Evolutionary conservation across 2,888 invertebrate genomes (phyloP).

Genomic region (Clunio marinus): DNA sequence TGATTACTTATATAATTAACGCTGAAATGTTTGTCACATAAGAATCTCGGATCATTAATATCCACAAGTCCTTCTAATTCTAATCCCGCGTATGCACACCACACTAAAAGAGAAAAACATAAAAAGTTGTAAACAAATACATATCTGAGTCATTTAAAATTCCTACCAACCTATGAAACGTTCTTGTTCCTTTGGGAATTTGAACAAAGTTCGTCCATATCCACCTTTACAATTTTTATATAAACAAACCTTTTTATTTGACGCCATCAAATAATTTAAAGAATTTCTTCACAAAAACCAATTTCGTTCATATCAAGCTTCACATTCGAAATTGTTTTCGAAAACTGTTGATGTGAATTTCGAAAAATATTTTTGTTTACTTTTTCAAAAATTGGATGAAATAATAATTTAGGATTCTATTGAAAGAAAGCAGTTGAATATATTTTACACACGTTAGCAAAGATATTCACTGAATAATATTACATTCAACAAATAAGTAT

Average conservation of each 20-base stretch:
- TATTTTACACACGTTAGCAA: not conserved
- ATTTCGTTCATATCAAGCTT: not conserved
- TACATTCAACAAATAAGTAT: not conserved
- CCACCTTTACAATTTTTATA: conserved; percentile 19
- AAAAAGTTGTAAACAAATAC: not conserved
- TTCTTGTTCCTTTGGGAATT: conserved; percentile 8
- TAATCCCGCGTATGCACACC: not conserved
- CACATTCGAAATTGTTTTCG: not conserved
- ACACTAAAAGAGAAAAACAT: not conserved
- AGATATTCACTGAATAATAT: not conserved
- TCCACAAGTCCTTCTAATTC: not conserved
- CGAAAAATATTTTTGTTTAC: not conserved
- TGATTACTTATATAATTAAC: conserved; percentile 13
- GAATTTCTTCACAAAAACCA: not conserved
- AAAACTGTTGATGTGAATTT: not conserved
- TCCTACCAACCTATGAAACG: not conserved
- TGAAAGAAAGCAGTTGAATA: not conserved
- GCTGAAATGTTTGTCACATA: conserved; percentile 29
- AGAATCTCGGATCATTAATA: not conserved
- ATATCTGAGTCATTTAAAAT: not conserved
- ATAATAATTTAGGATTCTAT: not conserved
- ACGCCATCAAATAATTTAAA: not conserved
- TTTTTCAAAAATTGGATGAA: not conserved
- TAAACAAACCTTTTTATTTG: not conserved
- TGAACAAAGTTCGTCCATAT: conserved; percentile 17